Percentiles rank a stretch among this genome's conserved stretches.
Conservation (phyloP, 2,888 invertebrate species). For the Drosophila antonietae region DNA sequence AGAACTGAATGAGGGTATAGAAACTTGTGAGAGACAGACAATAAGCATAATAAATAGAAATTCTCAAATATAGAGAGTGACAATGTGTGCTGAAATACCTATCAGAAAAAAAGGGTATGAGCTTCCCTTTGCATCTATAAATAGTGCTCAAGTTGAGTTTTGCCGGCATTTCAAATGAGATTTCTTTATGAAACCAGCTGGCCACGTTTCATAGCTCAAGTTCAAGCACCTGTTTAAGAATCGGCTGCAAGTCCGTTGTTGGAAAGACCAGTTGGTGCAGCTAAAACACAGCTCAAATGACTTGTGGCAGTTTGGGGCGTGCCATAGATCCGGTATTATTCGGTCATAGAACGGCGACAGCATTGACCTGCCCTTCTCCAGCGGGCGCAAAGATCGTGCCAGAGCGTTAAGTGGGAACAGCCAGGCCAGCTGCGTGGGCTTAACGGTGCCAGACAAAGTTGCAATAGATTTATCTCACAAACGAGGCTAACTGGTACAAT, state of each 20-base stretch:
- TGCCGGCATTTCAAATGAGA: not conserved
- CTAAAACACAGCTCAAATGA: conserved; percentile 10
- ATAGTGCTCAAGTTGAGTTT: not conserved
- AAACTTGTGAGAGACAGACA: not conserved
- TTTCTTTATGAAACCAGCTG: not conserved
- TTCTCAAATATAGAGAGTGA: not conserved
- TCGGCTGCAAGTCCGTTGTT: conserved; percentile 13
- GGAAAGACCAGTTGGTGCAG: conserved; percentile 14
- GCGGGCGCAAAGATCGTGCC: conserved; percentile 58
- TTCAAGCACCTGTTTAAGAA: conserved; percentile 35
- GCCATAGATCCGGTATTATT: conserved; percentile 19
- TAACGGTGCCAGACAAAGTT: conserved; percentile 44
- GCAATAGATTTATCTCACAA: conserved; percentile 58
- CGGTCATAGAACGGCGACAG: conserved; percentile 12
- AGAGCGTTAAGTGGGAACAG: conserved; percentile 29
- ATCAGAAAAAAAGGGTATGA: not conserved
- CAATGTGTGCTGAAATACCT: not conserved
- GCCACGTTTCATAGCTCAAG: conserved; percentile 1
- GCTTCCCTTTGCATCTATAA: not conserved
- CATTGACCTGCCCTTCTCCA: conserved; percentile 50
- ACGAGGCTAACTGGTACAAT: conserved; percentile 60
- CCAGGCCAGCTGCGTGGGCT: conserved; percentile 41
- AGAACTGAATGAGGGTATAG: not conserved
- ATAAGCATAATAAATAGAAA: conserved; percentile 1
- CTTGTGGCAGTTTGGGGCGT: conserved; percentile 22